Conservation (phyloP, 2,888 invertebrate genomes). For the Trissolcus japonicus region DNA sequence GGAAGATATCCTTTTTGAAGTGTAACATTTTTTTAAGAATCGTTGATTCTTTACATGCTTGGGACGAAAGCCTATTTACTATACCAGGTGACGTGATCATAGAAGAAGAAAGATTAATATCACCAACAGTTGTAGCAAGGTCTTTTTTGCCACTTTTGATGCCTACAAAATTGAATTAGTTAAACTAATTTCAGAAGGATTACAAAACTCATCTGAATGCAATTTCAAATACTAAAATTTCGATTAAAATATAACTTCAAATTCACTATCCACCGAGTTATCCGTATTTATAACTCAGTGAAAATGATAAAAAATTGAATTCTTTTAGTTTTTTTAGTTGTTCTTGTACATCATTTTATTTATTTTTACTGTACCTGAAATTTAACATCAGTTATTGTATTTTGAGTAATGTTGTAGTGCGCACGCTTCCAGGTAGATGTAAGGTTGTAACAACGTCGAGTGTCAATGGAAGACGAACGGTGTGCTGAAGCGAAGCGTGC, state of each 20-base stretch:
- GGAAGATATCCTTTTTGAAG: slow-evolving; percentile 18
- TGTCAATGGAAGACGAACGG: slow-evolving; percentile 61
- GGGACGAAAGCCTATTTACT: slow-evolving; percentile 27
- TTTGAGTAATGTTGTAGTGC: slow-evolving; percentile 12
- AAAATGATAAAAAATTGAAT: too few relatives aligned
- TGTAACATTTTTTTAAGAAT: slow-evolving; percentile 24
- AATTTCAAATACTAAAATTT: too few relatives aligned
- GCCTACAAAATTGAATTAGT: background rate
- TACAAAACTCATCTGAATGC: too few relatives aligned
- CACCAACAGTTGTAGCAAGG: slow-evolving; percentile 36
- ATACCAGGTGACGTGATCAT: slow-evolving; percentile 35
- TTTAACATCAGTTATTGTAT: slow-evolving; percentile 8
- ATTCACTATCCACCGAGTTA: too few relatives aligned
- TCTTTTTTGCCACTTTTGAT: background rate
- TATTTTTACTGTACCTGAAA: slow-evolving; percentile 2
- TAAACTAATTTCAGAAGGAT: background rate
- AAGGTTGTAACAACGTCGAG: slow-evolving; percentile 63
- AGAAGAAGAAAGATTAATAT: slow-evolving; percentile 35
- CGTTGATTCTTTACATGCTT: slow-evolving; percentile 30
- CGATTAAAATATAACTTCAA: too few relatives aligned
- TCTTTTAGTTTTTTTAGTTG: too few relatives aligned
- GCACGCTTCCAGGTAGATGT: slow-evolving; percentile 40
- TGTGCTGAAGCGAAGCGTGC: slow-evolving; percentile 57
- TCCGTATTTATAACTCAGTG: too few relatives aligned
- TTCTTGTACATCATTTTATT: background rate